Evolutionary conservation across 2,113 vertebrate species (phyloP), one percentile per base, ranked within the genome.

Genomic region (Heptranchias perlo): DNA sequence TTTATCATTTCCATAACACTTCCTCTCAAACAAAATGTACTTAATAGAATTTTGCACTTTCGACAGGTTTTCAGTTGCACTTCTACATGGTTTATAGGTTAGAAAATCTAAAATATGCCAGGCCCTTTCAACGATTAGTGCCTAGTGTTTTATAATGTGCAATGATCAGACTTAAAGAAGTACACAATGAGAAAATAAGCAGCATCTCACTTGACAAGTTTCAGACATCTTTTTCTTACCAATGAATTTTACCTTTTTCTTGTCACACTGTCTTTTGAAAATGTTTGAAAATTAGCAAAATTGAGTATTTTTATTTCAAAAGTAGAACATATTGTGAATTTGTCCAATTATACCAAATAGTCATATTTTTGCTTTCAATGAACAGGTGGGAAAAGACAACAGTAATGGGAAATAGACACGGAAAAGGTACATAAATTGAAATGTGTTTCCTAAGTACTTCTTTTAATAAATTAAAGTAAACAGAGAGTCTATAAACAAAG

Each of bases 71-170:
- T 87, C 47, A 47, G 16, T 52, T 87, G 14, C 47, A 87, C 7
- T 84, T 84, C 78, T 84, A 14, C 14, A 25, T 49, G 47, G 21
- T 28, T 93, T 47, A 96, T 96, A 96, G 0, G 21, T 93, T 78
- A 92, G 47, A 8, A n/a, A 96, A 35, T 65, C n/a, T 39, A 44
- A 96, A 69, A 95, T 94, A 94, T 82, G 23, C 94, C 11, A 10
- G 10, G 13, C 4, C 78, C 25, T 64, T 96, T 35, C 67, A 96
- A 39, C 14, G 65, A 96, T 96, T 95, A 96, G 25, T 95, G n/a
- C 35, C 35, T 96, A 44, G 1, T 35, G 65, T 92, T 97, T 96
- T 96, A 96, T 4, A 23, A 96, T 47, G 94, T 5, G n/a, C 3
- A 96, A 4, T n/a, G n/a, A n/a, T n/a, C n/a, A n/a, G n/a, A n/a